A percentile compares a stretch with the other conserved stretches of the same genome.
Conservation (phyloP, 2,113 vertebrate species). For the Anguilla rostrata region DNA sequence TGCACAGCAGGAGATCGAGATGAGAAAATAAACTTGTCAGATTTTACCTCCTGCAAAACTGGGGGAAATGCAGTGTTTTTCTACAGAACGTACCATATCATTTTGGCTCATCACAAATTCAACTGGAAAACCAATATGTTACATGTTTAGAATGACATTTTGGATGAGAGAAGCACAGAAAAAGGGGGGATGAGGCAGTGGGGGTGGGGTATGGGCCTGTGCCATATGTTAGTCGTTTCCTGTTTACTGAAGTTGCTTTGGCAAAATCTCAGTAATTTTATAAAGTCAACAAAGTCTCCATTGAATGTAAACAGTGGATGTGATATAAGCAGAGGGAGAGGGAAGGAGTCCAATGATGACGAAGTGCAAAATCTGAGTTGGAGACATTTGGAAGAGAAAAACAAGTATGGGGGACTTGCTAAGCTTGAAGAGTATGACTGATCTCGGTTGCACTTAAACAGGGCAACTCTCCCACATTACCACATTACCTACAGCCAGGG, state of each 20-base stretch:
- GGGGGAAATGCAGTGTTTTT: background rate
- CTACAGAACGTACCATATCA: background rate
- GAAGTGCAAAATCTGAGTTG: background rate
- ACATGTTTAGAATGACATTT: background rate
- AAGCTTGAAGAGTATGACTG: background rate
- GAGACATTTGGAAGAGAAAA: constrained; percentile 37
- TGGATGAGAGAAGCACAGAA: background rate
- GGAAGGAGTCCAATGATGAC: background rate
- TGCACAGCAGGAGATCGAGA: background rate
- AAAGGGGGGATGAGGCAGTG: background rate
- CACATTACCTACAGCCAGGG: too few relatives aligned
- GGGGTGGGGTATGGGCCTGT: background rate
- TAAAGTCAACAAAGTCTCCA: background rate
- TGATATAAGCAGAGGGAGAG: constrained; percentile 43
- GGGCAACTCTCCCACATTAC: too few relatives aligned
- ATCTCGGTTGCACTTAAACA: background rate
- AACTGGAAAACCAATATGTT: background rate
- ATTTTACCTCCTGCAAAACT: background rate
- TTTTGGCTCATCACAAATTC: background rate
- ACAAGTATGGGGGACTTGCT: background rate
- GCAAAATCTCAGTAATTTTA: constrained; percentile 8
- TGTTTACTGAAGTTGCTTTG: constrained; percentile 1
- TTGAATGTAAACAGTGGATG: constrained; percentile 7
- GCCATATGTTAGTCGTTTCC: constrained; percentile 4
- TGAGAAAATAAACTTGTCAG: background rate